Base-by-base conservation (phyloP, 37 sponge, comb jelly and placozoan genomes). In the Petrosia ficiformis region DNA sequence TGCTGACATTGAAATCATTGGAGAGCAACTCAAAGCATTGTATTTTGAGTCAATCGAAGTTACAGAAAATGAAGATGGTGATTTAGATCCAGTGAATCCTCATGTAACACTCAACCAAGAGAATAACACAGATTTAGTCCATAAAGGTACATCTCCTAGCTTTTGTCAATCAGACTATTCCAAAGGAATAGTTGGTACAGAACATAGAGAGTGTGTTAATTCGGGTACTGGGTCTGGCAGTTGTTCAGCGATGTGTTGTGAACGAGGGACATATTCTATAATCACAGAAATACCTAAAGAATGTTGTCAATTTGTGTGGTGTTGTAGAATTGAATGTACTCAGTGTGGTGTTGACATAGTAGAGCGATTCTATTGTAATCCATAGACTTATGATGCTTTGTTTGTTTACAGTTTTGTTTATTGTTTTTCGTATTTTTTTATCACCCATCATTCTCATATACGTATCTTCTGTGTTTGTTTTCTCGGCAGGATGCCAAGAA, bases 301-400 rank as follows among this genome's bases (percentile, higher is more conserved):
- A 26, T 26, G 71, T 29, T 87, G 87, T 59, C 0, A 43, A 35
- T 87, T 87, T 70, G 76, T 87, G 6, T 87, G 72, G 72, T 87
- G 87, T 70, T 87, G 87, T 64, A 54, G 77, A 14, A 70, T 87
- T 19, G 77, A 80, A 66, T 87, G 87, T 43, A 29, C 39, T 19
- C 26, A 30, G 29, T 57, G 76, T 34, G 58, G n/a, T 28, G 35
- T 57, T 25, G 31, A 24, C n/a, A n/a, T n/a, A n/a, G n/a, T n/a
- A n/a, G n/a, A n/a, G n/a, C n/a, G n/a, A n/a, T n/a, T n/a, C n/a
- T n/a, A n/a, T n/a, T n/a, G n/a, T n/a, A n/a, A n/a, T n/a, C n/a
- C n/a, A n/a, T n/a, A n/a, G n/a, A n/a, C n/a, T n/a, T n/a, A n/a
- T n/a, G n/a, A n/a, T n/a, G n/a, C n/a, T n/a, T n/a, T n/a, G n/a